These are phyloP conservation scores for Acrobasis consociella DNA, from an alignment of 2,888 invertebrate genomes.

Conservation along the genomic window DNA sequence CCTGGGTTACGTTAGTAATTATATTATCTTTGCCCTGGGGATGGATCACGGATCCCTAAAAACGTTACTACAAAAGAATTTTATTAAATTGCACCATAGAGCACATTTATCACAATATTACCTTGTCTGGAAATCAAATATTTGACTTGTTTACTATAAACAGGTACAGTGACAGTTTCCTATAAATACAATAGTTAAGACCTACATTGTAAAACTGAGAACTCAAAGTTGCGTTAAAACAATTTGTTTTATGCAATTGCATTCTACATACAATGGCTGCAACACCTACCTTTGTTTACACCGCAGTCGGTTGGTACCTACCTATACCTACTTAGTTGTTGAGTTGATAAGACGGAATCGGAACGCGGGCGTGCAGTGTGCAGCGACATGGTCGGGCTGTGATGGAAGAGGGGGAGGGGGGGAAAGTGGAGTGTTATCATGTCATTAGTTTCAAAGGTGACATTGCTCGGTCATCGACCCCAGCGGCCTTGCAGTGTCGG, in stretches of 20 bases:
- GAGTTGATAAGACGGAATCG: constrained; percentile 1
- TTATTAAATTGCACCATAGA: too few relatives aligned
- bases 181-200: too few relatives aligned
- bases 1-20: too few relatives aligned
- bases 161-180: too few relatives aligned
- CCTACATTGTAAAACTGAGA: too few relatives aligned
- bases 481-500: constrained; percentile 48
- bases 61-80: too few relatives aligned
- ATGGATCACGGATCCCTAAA: too few relatives aligned
- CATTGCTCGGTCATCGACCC: constrained; percentile 70
- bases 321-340: constrained; percentile 19
- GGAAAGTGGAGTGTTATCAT: constrained; percentile 48
- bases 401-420: constrained; percentile 31
- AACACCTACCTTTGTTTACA: constrained; percentile 7
- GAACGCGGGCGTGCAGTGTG: constrained; percentile 7
- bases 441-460: constrained; percentile 68
- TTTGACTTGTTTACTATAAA: background rate
- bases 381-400: constrained; percentile 1
- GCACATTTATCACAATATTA: too few relatives aligned
- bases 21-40: too few relatives aligned
- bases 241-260: constrained; percentile 10
- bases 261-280: constrained; percentile 22
- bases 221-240: constrained; percentile 1
- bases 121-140: too few relatives aligned
- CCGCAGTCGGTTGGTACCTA: too few relatives aligned